Evolutionary conservation across 2,888 invertebrate genomes (phyloP).

Genomic region (Actias luna): DNA sequence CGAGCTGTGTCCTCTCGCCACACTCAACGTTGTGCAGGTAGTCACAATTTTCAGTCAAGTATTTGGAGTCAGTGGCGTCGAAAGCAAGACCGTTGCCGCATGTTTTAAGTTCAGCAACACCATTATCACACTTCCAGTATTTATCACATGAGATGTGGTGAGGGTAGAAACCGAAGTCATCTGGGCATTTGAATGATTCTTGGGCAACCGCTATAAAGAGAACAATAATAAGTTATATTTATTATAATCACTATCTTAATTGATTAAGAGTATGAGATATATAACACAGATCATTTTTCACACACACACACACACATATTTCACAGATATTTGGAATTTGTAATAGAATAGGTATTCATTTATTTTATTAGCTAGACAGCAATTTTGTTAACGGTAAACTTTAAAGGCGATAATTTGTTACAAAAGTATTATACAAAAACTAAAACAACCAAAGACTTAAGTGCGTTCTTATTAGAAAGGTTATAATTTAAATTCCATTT

Average conservation of each 20-base stretch:
- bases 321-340: no score
- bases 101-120: constrained; percentile 92
- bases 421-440: not conserved
- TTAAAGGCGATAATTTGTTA: not conserved
- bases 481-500: constrained; percentile 19
- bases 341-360: no score
- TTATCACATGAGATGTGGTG: constrained; percentile 95
- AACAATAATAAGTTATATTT: constrained; percentile 21
- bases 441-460: not conserved
- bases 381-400: no score
- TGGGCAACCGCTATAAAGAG: constrained; percentile 85
- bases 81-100: constrained; percentile 97
- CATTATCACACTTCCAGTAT: constrained; percentile 97
- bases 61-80: constrained; percentile 93
- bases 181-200: constrained; percentile 95
- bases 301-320: no score
- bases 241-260: not conserved
- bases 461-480: not conserved
- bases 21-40: constrained; percentile 97
- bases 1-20: constrained; percentile 92
- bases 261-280: not conserved
- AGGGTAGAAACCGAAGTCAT: constrained; percentile 96
- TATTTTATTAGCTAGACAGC: no score
- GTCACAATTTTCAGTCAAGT: constrained; percentile 96
- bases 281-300: no score